Evolutionary conservation across 2,888 invertebrate species (phyloP).

Genomic region (Limnephilus lunatus): DNA sequence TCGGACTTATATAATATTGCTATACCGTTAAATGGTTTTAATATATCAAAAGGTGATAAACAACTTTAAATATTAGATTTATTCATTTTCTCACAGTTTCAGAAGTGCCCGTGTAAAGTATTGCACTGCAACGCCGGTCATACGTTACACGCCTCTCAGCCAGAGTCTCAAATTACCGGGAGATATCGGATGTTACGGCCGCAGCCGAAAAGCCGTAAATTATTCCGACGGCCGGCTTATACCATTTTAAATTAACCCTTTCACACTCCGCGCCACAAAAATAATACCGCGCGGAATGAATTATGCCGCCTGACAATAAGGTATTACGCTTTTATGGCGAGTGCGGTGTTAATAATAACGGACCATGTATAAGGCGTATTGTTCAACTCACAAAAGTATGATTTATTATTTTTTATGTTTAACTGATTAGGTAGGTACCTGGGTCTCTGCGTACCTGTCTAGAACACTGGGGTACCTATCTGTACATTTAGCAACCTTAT

Average conservation of each 20-base stretch:
- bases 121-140: constrained; percentile 43
- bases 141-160: constrained; percentile 53
- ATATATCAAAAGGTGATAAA: background rate
- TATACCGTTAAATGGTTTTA: too few relatives aligned
- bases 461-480: background rate
- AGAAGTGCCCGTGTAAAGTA: constrained; percentile 22
- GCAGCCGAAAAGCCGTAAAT: constrained; percentile 49
- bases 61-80: background rate
- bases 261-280: constrained; percentile 30
- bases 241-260: constrained; percentile 40
- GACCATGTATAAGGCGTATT: background rate
- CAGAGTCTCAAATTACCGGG: constrained; percentile 55
- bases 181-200: constrained; percentile 55
- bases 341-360: constrained; percentile 9
- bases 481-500: background rate
- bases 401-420: background rate
- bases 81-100: background rate
- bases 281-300: constrained; percentile 11
- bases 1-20: too few relatives aligned
- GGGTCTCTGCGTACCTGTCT: background rate
- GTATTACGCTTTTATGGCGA: constrained; percentile 22
- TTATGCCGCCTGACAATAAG: constrained; percentile 20
- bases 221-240: constrained; percentile 43
- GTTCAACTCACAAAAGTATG: background rate
- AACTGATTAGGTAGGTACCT: background rate